Base-by-base conservation (phyloP, 2,888 invertebrate species). In the Monochamus alternatus region DNA sequence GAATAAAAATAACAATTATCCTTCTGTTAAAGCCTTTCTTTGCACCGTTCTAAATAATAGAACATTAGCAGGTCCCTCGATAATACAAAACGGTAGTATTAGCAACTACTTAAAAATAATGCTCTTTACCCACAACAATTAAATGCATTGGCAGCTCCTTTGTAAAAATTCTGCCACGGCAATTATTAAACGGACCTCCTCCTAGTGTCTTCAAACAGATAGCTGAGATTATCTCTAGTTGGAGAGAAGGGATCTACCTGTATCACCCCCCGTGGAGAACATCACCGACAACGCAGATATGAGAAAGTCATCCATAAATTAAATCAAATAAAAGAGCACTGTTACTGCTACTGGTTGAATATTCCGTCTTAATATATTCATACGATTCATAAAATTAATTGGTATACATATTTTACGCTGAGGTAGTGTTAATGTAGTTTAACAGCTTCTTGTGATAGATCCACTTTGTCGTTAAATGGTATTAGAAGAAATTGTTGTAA, bases 101-200 rank as follows among this genome's bases (percentile, higher is more conserved):
- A 66, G 38, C 32, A 66, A 12, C 55, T n/a, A 66, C 10, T 55
- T 66, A 52, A 66, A 55, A n/a, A 38, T 31, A 55, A 66, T 38
- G 55, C 7, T 47, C 43, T 12, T 66, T 68, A 44, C 38, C 68
- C 68, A 22, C 59, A 68, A 68, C 58, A 43, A 58, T 43, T 68
- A 68, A 59, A 68, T 59, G 44, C 59, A 68, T 63, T 44, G 72
- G 60, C 66, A 72, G 51, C 59, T 74, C 78, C 76, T 78, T 81
- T 81, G 79, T 79, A 63, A 62, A 71, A 72, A 75, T 75, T 76
- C 75, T 79, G 66, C 79, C 72, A 78, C 70, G 70, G 80, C 81
- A 81, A 83, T 83, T 82, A 81, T 78, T 47, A 75, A 78, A 71
- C 76, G 77, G 81, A 80, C 82, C 81, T 78, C 83, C 83, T 77